Evolutionary conservation across 2,113 vertebrate species (phyloP).

Genomic region (Tylochromis polylepis): DNA sequence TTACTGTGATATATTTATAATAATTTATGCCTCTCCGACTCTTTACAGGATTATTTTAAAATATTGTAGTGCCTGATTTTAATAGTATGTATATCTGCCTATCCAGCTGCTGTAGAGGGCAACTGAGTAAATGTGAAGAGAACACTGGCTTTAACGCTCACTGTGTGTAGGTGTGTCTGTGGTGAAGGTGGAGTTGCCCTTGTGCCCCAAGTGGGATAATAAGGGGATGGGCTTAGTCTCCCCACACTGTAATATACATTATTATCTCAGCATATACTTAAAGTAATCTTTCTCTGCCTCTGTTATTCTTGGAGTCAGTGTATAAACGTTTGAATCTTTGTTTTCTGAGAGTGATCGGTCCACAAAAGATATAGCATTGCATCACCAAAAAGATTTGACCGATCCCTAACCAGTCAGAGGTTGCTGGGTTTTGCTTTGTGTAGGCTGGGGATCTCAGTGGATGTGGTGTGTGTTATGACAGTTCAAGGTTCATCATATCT

Average conservation of each 20-base stretch:
- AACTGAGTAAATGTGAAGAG: not conserved
- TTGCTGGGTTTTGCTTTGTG: conserved; percentile 8
- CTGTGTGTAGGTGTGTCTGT: not conserved
- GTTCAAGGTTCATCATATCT: conserved; percentile 57
- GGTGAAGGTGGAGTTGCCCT: not conserved
- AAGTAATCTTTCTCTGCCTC: not conserved
- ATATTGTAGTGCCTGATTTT: not conserved
- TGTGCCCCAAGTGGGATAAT: conserved; percentile 6
- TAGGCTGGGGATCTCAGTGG: not conserved
- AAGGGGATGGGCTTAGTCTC: not conserved
- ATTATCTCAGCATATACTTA: not conserved
- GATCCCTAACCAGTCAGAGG: not conserved
- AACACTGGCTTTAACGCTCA: not conserved
- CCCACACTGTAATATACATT: not conserved
- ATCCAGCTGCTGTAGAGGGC: not conserved
- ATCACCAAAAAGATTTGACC: not conserved
- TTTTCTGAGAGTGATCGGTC: not conserved
- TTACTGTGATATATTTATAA: not conserved
- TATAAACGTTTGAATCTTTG: not conserved
- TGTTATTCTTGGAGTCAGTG: not conserved
- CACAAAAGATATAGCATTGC: not conserved
- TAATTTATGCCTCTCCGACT: not conserved
- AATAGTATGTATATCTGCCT: not conserved
- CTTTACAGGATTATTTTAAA: not conserved
- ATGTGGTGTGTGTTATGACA: conserved; percentile 25